Base-by-base conservation (phyloP, 37 sponge, comb jelly and placozoan genomes). In the Axinella damicornis region DNA sequence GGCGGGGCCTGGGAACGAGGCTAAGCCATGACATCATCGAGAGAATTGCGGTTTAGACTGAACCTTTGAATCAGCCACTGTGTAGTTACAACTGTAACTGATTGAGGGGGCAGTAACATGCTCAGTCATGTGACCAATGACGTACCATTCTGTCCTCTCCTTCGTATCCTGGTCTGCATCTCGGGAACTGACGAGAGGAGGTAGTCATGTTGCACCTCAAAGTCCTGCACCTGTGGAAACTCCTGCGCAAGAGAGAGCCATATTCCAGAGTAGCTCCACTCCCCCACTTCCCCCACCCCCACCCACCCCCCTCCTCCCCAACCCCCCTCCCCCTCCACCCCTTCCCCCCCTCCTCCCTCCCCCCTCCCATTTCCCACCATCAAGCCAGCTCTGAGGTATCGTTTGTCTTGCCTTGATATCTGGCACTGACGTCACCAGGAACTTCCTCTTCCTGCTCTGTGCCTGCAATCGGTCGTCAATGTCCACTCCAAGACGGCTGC, bases 171-270 rank as follows among this genome's bases (percentile, higher is more conserved):
- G n/a, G 61, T 19, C 74, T 90, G 88, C 1, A 68, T 30, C 5
- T 24, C 13, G 18, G 68, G 53, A 38, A 61, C 74, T 31, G 68
- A n/a, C n/a, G 80, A 79, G 35, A 71, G 76, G 38, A 94, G 68
- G 72, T 87, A 94, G 78, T 94, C 88, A 53, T 94, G 94, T 32
- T 83, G 74, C 12, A 94, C 94, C 22, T 90, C 91, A 83, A 94
- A 94, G 39, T 94, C 85, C 33, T 78, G 73, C n/a, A 68, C 60
- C 13, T 36, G 21, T 1, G 91, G 85, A 73, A 94, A 94, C 79
- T 67, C 55, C 91, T 89, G 57, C n/a, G 20, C 34, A 37, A 69
- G 2, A 6, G 34, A 57, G 24, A 57, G 15, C 21, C 5, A 61
- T 5, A 2, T 14, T 61, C 18, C 17, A 18, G 57, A 56, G 15